Percentiles rank a stretch among this genome's conserved stretches.
phyloP scores from a whole-genome alignment of 2,888 invertebrate genomes.

The Dryocosmus kuriphilus region DNA sequence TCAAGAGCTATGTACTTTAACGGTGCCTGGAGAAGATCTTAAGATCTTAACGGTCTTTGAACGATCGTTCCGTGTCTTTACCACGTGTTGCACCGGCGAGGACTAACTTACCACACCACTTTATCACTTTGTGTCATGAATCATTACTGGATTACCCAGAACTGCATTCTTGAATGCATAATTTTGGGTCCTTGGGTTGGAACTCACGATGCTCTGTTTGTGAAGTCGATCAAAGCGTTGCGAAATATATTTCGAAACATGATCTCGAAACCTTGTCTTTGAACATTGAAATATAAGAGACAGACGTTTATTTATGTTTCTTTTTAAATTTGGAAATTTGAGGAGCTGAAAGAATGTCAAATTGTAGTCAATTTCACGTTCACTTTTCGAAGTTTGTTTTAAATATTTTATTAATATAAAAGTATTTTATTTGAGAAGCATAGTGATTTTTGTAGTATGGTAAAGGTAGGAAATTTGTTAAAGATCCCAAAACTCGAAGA shows the following conservation, averaged over 20 bases:
- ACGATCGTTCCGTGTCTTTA: conserved; percentile 41
- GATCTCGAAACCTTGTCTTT: conserved; percentile 1
- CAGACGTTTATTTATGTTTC: neutral
- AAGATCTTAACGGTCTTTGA: conserved; percentile 48
- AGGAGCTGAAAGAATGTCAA: no score
- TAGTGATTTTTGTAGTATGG: no score
- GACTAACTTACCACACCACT: conserved; percentile 10
- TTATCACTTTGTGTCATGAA: conserved; percentile 4
- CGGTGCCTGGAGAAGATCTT: conserved; percentile 22
- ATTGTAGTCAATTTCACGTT: no score
- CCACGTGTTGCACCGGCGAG: conserved; percentile 23
- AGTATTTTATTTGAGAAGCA: no score
- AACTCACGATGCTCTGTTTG: conserved; percentile 2
- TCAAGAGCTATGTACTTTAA: conserved; percentile 52
- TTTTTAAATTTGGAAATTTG: neutral
- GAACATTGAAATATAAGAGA: neutral
- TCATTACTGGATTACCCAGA: conserved; percentile 14
- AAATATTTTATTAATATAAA: no score
- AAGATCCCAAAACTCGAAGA: no score
- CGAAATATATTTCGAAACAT: conserved; percentile 12
- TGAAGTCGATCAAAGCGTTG: neutral
- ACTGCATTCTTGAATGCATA: conserved; percentile 36
- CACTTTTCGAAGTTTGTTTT: no score
- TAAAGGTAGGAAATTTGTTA: no score
- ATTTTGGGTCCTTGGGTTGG: conserved; percentile 36